These are phyloP conservation scores for Taurulus bubalis DNA, from an alignment of 2,113 vertebrate genomes.

Conservation along the genomic window DNA sequence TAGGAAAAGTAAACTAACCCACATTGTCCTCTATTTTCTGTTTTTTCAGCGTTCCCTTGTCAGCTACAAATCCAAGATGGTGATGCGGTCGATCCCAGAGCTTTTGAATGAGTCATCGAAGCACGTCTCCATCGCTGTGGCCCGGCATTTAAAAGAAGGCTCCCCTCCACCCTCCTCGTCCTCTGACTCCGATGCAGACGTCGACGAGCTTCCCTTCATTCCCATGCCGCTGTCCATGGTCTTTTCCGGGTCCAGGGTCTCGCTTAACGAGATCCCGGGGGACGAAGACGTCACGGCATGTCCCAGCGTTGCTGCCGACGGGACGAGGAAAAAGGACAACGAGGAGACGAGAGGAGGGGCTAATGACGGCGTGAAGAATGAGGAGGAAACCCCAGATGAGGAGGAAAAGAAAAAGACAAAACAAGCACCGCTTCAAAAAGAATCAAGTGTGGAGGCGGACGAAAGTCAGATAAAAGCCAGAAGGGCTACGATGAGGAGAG, in stretches of 20 bases:
- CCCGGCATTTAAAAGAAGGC: conserved; percentile 88
- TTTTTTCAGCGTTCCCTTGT: conserved; percentile 90
- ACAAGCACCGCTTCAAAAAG: conserved; percentile 79
- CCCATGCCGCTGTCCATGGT: conserved; percentile 92
- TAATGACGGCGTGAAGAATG: conserved; percentile 48
- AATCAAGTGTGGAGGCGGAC: conserved; percentile 80
- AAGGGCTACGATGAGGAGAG: conserved; percentile 89
- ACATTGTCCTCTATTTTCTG: neutral
- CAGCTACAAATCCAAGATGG: conserved; percentile 97
- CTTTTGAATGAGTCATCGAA: conserved; percentile 90
- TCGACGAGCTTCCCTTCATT: conserved; percentile 94
- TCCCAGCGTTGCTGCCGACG: conserved; percentile 48
- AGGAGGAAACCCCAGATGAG: conserved; percentile 75
- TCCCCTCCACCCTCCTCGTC: conserved; percentile 90
- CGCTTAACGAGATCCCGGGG: conserved; percentile 92
- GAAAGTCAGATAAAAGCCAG: conserved; percentile 70
- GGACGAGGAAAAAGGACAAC: conserved; percentile 42
- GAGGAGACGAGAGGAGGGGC: conserved; percentile 38
- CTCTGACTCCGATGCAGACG: conserved; percentile 93
- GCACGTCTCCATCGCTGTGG: conserved; percentile 91
- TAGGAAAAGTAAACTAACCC: neutral
- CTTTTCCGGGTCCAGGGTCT: conserved; percentile 91
- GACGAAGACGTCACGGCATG: conserved; percentile 81
- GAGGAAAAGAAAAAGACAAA: conserved; percentile 64
- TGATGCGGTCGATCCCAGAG: conserved; percentile 93